Evolutionary conservation across 2,888 invertebrate species (phyloP).

Genomic region (Pinctada fucata): DNA sequence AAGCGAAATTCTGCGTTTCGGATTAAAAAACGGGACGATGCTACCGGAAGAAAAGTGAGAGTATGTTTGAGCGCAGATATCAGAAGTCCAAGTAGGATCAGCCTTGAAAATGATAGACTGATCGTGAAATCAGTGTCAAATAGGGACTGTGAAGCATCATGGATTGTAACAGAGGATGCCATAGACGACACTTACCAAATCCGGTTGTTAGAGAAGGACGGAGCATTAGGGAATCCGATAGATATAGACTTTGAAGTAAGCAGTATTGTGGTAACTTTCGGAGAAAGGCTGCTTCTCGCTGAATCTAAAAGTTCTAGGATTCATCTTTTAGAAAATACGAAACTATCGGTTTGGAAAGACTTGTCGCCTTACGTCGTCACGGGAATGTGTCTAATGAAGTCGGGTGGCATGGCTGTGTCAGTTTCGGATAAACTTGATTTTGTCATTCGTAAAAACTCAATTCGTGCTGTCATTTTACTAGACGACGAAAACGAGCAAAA

Average conservation of each 20-base stretch:
- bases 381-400: background rate
- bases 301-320: conserved; percentile 4
- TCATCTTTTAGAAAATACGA: background rate
- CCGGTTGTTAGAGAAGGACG: conserved; percentile 9
- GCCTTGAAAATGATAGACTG: background rate
- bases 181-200: background rate
- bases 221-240: background rate
- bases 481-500: background rate
- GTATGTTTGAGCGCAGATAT: conserved; percentile 19
- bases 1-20: conserved; percentile 2
- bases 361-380: conserved; percentile 7
- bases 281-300: background rate
- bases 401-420: conserved; percentile 15
- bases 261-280: background rate
- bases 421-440: conserved; percentile 9
- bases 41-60: background rate
- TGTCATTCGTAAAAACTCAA: background rate
- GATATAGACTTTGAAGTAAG: background rate
- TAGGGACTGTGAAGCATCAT: background rate
- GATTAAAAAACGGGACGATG: conserved; percentile 2
- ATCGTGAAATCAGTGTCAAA: background rate
- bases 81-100: conserved; percentile 15
- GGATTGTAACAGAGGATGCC: background rate
- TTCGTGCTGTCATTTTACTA: conserved; percentile 5
- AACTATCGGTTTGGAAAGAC: background rate